Percentiles rank a stretch among this genome's conserved stretches.
These are phyloP conservation scores for Parnassius apollo DNA, from an alignment of 2,888 invertebrate genomes.

Conservation along the genomic window DNA sequence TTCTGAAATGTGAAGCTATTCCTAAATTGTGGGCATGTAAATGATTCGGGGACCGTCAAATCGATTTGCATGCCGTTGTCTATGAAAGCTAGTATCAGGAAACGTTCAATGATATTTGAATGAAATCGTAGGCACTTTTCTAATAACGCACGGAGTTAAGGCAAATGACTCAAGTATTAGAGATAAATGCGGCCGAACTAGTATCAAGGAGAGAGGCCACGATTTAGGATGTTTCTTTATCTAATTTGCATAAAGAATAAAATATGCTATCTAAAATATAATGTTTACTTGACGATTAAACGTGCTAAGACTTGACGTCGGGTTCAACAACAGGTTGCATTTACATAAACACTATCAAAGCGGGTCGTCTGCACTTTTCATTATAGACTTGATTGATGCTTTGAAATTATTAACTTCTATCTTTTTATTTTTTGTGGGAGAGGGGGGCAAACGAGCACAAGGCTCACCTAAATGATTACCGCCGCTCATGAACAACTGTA, in stretches of 20 bases:
- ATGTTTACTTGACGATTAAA: conserved; percentile 7
- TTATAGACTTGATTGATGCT: background rate
- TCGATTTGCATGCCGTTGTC: no score
- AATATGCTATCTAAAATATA: conserved; percentile 6
- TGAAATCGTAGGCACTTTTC: background rate
- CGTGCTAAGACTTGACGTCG: conserved; percentile 14
- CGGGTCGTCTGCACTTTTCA: conserved; percentile 10
- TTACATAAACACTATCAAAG: conserved; percentile 29
- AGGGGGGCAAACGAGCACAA: no score
- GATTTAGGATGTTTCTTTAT: conserved; percentile 3
- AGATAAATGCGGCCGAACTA: background rate
- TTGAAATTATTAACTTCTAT: background rate
- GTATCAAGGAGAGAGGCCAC: conserved; percentile 8
- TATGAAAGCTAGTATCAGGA: no score
- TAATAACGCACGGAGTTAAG: background rate
- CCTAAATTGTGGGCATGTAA: no score
- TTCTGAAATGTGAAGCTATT: no score
- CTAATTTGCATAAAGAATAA: conserved; percentile 14
- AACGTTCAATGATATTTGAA: no score
- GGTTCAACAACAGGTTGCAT: conserved; percentile 34
- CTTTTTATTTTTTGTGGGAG: no score
- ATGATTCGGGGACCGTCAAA: no score
- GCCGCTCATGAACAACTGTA: no score
- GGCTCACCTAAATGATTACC: no score
- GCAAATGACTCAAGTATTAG: background rate